These are phyloP conservation scores for Aphidius gifuensis DNA, from an alignment of 1,140 invertebrate genomes.

Conservation along the genomic window DNA sequence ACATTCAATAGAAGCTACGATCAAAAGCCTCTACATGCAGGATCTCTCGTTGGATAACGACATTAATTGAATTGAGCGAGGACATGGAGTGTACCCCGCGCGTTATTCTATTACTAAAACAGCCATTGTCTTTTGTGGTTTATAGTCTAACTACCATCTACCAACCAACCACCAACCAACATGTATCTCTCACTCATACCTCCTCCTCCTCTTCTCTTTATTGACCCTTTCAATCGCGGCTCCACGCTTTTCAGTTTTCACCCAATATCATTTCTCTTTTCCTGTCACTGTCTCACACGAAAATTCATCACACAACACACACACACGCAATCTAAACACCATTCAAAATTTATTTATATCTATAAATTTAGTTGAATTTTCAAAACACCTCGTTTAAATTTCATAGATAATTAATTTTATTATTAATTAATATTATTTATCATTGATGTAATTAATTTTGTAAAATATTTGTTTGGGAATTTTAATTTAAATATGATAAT, in stretches of 20 bases:
- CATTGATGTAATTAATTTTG: too few species aligned
- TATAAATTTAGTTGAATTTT: too few species aligned
- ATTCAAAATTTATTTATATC: too few species aligned
- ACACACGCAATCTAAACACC: too few species aligned
- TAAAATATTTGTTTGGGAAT: too few species aligned
- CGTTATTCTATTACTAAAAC: conserved; percentile 51
- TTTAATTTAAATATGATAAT: too few species aligned
- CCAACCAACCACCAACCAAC: background rate
- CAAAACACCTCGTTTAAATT: too few species aligned
- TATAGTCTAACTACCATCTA: conserved; percentile 37
- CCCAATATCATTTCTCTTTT: too few species aligned
- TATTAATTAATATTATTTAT: too few species aligned
- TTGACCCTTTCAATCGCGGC: conserved; percentile 12
- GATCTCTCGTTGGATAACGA: conserved; percentile 41
- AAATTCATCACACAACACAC: too few species aligned
- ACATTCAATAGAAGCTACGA: conserved; percentile 28
- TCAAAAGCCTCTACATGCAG: conserved; percentile 43
- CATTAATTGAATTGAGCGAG: conserved; percentile 50
- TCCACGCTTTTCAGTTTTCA: background rate
- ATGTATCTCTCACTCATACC: background rate
- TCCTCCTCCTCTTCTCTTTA: conserved; percentile 2
- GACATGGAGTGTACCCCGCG: conserved; percentile 36
- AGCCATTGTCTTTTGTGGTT: conserved; percentile 48
- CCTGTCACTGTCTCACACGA: too few species aligned
- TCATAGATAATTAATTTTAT: too few species aligned